A percentile compares a stretch with the other conserved stretches of the same genome.
Conservation (phyloP, 2,113 vertebrate genomes). For the Podarcis muralis region DNA sequence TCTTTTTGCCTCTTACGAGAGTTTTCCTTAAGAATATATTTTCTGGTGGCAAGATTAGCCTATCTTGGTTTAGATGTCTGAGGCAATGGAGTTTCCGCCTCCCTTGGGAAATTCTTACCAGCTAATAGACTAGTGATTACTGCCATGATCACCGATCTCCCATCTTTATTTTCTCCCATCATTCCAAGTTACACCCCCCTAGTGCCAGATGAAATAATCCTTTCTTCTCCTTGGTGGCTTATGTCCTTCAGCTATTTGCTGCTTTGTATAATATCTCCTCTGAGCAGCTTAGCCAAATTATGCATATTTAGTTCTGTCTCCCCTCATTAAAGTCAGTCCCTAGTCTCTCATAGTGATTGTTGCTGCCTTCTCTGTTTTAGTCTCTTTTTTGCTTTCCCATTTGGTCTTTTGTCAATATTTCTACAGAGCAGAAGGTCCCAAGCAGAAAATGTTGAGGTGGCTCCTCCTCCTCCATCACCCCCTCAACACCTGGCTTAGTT, state of each 20-base stretch:
- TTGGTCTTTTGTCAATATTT: not conserved
- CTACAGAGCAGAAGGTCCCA: conserved; percentile 10
- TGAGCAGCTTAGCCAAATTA: not conserved
- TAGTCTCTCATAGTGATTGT: not conserved
- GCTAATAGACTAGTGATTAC: conserved; percentile 27
- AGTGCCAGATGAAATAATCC: not conserved
- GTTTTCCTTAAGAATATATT: not conserved
- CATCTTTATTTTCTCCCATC: not conserved
- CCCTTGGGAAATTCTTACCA: not conserved
- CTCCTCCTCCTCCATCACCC: not conserved
- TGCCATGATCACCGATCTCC: conserved; percentile 5
- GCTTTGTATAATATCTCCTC: not conserved
- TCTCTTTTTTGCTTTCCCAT: not conserved
- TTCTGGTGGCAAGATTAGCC: not conserved
- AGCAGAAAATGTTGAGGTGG: not conserved
- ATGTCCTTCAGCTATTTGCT: not conserved
- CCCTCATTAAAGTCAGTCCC: not conserved
- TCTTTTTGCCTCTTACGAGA: too few relatives aligned
- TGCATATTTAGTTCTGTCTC: not conserved
- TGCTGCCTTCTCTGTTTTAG: not conserved
- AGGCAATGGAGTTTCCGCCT: conserved; percentile 5
- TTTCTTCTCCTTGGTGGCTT: not conserved
- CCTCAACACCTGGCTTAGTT: not conserved
- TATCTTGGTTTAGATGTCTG: not conserved
- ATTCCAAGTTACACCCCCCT: not conserved